Base-by-base conservation (phyloP, 2,888 invertebrate genomes). In the Tricholauxania praeusta region DNA sequence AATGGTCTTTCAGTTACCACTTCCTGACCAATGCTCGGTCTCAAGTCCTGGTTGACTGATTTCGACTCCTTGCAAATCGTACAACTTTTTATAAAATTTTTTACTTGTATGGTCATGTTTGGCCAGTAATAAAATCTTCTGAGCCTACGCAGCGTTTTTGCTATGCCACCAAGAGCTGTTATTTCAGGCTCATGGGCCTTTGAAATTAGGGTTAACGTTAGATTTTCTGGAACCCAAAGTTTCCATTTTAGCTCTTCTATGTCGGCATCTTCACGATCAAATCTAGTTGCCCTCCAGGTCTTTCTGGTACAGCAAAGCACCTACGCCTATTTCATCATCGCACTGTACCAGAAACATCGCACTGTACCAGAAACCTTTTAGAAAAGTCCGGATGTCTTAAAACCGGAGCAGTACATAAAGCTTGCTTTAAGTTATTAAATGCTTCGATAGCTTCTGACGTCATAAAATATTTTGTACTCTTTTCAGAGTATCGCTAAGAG, bases 221-320 rank as follows among this genome's bases (percentile, higher is more conserved):
- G 17, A 2, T 59, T 39, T 22, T 63, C 67, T 0, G 73, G 75
- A 28, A 75, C 19, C 75, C 72, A 75, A 6, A 75, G 32, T n/a
- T 71, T 75, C 75, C 75, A 75, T 1, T 14, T 5, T 22, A 10
- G 17, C 17, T 69, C 75, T 6, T 51, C 17, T 1, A 39, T n/a
- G 32, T 69, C 48, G 17, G 49, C 48, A 17, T 14, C 14, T 7
- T 65, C n/a, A 14, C 14, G 14, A 55, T 55, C 17, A 65, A 12
- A 0, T 66, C 72, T n/a, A n/a, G n/a, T n/a, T n/a, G n/a, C n/a
- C n/a, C n/a, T n/a, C n/a, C n/a, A n/a, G n/a, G n/a, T n/a, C n/a
- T n/a, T n/a, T n/a, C n/a, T n/a, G n/a, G n/a, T n/a, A n/a, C n/a
- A n/a, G n/a, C n/a, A n/a, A n/a, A n/a, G n/a, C n/a, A n/a, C n/a